Conservation (phyloP, 2,113 vertebrate genomes). For the Cololabis saira region DNA sequence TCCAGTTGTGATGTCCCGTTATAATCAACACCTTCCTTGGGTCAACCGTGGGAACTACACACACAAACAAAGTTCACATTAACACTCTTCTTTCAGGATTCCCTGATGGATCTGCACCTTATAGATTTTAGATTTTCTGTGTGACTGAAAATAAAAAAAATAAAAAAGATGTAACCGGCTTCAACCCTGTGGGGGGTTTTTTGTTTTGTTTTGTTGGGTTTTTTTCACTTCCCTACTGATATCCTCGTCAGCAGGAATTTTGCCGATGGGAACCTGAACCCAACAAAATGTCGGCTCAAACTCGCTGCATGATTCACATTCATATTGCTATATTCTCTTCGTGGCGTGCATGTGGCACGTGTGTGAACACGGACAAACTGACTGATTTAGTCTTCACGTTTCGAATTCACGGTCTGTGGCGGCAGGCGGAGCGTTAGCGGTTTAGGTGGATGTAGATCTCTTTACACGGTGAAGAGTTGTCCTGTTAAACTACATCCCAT, state of each 20-base stretch:
- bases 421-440: background rate
- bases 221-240: too few species aligned
- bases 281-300: constrained; percentile 53
- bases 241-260: constrained; percentile 24
- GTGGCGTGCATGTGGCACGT: background rate
- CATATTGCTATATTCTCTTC: background rate
- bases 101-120: background rate
- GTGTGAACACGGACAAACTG: background rate
- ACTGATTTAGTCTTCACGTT: background rate
- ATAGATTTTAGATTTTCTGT: background rate
- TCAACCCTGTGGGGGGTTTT: too few species aligned
- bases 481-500: background rate
- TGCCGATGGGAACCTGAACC: constrained; percentile 34
- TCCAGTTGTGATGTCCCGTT: constrained; percentile 98
- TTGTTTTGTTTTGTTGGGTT: too few species aligned
- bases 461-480: background rate
- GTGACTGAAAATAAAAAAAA: background rate
- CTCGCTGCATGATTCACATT: constrained; percentile 42
- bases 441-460: background rate
- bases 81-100: background rate
- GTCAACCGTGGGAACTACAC: constrained; percentile 89
- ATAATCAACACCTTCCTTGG: constrained; percentile 96
- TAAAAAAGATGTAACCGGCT: background rate
- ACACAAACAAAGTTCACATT: constrained; percentile 13
- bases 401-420: background rate